Base-by-base conservation (phyloP, 2,888 invertebrate species). In the Agapetus fuscipes region DNA sequence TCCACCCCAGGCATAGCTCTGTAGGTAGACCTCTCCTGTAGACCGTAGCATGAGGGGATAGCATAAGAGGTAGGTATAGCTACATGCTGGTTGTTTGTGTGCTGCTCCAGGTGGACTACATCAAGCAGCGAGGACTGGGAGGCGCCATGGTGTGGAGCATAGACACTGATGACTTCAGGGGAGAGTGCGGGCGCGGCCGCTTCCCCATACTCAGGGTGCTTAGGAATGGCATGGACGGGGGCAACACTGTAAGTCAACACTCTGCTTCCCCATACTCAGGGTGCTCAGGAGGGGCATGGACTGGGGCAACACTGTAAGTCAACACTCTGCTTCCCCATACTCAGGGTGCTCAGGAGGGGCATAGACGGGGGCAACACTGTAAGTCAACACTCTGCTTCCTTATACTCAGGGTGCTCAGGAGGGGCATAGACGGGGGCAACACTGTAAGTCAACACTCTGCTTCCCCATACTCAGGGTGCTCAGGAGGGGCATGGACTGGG, bases 131-230 rank as follows among this genome's bases (percentile, higher is more conserved):
- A 49, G 48, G 62, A 48, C 50, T 77, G 3, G 74, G 66, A 17
- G 78, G 76, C 35, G 65, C 61, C 1, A 76, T 77, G 76, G 51
- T 74, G 3, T 78, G 77, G 78, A 71, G 74, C 17, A 54, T 77
- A 9, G 78, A 78, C 50, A 71, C 71, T 1, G 77, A 77, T 37
- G 77, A 78, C 51, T 71, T 72, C 50, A 54, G 43, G 10, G 74
- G 73, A n/a, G 49, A 49, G 4, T 74, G 72, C 43, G 52, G 53
- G 44, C 67, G 13, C 3, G 43, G 43, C 30, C 14, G 17, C 2
- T 43, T 24, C 20, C 43, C 43, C 12, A 28, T 43, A 9, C 12
- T 39, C 7, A 30, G 20, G 10, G 14, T 31, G 3, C 28, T 42
- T 13, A 33, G 30, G 14, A 28, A 29, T 10, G 41, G 39, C 33